Evolutionary conservation across 2,113 vertebrate species (phyloP).

Genomic region (Trogon melanurus): DNA sequence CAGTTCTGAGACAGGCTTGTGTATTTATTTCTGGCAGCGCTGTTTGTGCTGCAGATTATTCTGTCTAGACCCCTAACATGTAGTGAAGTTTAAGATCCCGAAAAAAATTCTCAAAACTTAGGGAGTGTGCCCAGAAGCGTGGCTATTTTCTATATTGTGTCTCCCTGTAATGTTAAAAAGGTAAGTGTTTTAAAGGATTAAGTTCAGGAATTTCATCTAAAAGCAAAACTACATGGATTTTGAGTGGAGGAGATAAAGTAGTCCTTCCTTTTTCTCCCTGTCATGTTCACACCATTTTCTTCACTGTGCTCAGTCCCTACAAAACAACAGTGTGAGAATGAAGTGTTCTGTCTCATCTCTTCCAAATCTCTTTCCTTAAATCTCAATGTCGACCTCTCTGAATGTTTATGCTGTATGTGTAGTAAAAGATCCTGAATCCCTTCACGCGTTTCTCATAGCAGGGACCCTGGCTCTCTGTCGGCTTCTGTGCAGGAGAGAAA

Average conservation of each 20-base stretch:
- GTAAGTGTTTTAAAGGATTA: neutral
- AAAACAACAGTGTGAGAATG: neutral
- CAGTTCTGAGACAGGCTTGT: neutral
- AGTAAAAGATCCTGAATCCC: neutral
- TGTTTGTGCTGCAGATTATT: neutral
- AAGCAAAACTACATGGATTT: neutral
- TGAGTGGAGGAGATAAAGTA: fast-evolving
- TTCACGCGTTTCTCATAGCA: neutral
- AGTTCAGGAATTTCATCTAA: neutral
- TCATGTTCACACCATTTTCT: neutral
- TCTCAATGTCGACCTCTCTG: neutral
- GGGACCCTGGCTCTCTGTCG: neutral
- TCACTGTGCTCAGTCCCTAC: neutral
- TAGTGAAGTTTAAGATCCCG: neutral
- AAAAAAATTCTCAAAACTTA: neutral
- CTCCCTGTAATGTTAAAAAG: neutral
- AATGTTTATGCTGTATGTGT: neutral
- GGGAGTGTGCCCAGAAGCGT: neutral
- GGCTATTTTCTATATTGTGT: neutral
- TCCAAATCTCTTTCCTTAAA: neutral
- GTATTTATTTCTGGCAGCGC: neutral
- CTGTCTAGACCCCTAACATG: neutral
- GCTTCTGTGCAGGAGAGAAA: neutral
- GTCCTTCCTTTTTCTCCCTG: neutral
- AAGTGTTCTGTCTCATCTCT: neutral